These are phyloP conservation scores for Calidris pugnax DNA, from an alignment of 2,113 vertebrate genomes.

Conservation along the genomic window DNA sequence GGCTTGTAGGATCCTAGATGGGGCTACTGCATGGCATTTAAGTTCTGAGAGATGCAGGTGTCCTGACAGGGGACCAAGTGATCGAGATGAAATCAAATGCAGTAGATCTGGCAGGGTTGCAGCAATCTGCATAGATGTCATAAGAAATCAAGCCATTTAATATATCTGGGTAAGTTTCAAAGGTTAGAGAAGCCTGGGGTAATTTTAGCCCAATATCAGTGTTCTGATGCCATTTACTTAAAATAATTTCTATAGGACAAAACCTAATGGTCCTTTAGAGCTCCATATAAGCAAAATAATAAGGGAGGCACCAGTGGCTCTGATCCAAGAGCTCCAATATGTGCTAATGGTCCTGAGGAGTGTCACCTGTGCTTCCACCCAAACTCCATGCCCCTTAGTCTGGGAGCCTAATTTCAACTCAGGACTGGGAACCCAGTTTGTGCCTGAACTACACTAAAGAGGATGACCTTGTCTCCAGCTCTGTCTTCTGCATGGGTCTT, in stretches of 20 bases:
- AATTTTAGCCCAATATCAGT: not conserved
- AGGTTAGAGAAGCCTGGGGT: not conserved
- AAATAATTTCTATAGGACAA: not conserved
- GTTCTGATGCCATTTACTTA: not conserved
- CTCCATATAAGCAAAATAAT: not conserved
- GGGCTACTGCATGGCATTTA: not conserved
- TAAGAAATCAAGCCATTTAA: not conserved
- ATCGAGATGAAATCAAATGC: not conserved
- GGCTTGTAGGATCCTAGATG: not conserved
- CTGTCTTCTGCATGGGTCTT: not conserved
- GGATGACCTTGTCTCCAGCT: accelerated
- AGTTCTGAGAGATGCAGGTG: not conserved
- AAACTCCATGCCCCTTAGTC: accelerated
- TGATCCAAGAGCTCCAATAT: accelerated
- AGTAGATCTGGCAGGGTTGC: not conserved
- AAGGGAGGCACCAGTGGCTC: not conserved
- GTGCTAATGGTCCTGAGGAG: accelerated
- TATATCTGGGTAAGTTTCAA: not conserved
- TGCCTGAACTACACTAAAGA: not conserved
- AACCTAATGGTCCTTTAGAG: not conserved
- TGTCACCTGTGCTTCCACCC: not conserved
- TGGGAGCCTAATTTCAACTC: not conserved
- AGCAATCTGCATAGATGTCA: not conserved
- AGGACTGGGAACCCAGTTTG: not conserved
- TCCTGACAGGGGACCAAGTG: not conserved